Evolutionary conservation across 2,797 vertebrate genomes (phyloP), one percentile per base, ranked within the genome.

Genomic region (Poecile montanus): DNA sequence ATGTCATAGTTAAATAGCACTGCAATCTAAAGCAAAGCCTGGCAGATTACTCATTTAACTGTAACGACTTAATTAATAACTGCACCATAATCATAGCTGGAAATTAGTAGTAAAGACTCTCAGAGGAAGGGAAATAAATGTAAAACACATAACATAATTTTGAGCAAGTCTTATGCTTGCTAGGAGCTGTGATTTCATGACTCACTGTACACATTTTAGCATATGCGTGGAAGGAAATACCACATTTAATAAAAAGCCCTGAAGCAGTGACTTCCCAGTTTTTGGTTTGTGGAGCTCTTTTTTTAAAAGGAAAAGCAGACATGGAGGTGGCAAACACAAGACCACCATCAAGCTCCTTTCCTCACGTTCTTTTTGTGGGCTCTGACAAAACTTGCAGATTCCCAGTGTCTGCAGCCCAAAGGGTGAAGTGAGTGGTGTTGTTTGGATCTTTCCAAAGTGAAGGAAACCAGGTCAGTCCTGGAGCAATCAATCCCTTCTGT

Each of bases 1-100:
- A 72, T 8, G 7, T 8, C 51, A 53, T 45, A 58, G 38, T 65
- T 85, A 88, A 85, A 75, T 38, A 91, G 62, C 10, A 29, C 78
- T 75, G 51, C 11, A 17, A 91, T 88, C 42, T 79, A 86, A 81
- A 86, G 68, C 51, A 92, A 74, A 67, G 71, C 73, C 50, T 86
- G 9, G 9, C 25, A 81, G 89, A 90, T 74, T 75, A 94, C 48
- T 70, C 85, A 90, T 71, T 79, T 92, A 95, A 74, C 30, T 62
- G 17, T 47, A 89, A 92, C 0, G 3, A 93, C 78, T 92, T 95
- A 88, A 93, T 91, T 94, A 95, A 92, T 65, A 89, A 73, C 73
- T 50, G 67, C 29, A 36, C 36, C 65, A 57, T 88, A 75, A 94
- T 83, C 85, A 82, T 74, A 82, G 67, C 4, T 91, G 82, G 94